Evolutionary conservation across 2,888 invertebrate genomes (phyloP).

Genomic region (Drosophila eohydei): DNA sequence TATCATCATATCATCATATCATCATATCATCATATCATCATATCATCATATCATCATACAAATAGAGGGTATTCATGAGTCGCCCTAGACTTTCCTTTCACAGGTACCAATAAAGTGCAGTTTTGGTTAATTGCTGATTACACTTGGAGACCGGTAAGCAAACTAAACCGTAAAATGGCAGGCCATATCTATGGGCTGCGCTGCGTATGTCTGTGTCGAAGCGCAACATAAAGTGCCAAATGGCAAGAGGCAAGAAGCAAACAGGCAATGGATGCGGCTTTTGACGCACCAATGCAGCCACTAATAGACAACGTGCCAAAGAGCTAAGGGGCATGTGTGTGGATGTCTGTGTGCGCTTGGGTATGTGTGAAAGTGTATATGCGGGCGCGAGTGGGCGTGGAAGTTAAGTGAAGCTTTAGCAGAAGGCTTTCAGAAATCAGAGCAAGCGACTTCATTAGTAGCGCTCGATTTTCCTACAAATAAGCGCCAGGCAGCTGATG

Average conservation of each 20-base stretch:
- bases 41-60: not conserved
- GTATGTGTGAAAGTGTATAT: not conserved
- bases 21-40: not conserved
- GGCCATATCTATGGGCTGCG: not conserved
- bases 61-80: not conserved
- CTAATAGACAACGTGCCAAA: slow-evolving; percentile 47
- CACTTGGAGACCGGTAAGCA: slow-evolving; percentile 6
- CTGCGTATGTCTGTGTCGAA: slow-evolving; percentile 1
- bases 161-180: slow-evolving; percentile 3
- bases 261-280: slow-evolving; percentile 22
- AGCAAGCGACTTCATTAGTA: slow-evolving; percentile 38
- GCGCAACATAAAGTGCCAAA: slow-evolving; percentile 5
- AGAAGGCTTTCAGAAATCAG: slow-evolving; percentile 21
- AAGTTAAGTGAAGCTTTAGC: slow-evolving; percentile 8
- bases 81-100: not conserved
- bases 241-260: not conserved
- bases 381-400: not conserved
- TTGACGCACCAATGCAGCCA: slow-evolving; percentile 29
- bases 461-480: slow-evolving; percentile 24
- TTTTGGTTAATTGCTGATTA: slow-evolving; percentile 13
- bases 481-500: slow-evolving; percentile 6
- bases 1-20: not conserved
- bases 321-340: slow-evolving; percentile 8
- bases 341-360: not conserved
- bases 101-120: not conserved